phyloP scores from a whole-genome alignment of 1,140 invertebrate species.

The Pseudomyrmex concolor region DNA sequence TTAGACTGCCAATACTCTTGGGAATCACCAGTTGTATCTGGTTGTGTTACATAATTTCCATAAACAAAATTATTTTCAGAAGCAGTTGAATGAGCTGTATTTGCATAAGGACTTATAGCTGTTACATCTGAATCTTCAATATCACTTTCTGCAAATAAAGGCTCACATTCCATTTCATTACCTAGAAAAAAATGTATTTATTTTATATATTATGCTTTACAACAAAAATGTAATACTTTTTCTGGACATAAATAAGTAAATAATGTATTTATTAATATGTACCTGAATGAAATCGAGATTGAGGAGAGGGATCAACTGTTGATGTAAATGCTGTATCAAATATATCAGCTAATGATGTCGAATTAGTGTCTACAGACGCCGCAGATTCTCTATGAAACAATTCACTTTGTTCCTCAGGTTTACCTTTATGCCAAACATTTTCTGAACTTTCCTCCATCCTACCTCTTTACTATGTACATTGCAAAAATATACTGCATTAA shows the following conservation, averaged over 20 bases:
- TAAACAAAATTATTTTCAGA: slow-evolving; percentile 72
- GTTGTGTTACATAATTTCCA: slow-evolving; percentile 58
- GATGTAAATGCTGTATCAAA: slow-evolving; percentile 86
- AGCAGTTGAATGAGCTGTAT: slow-evolving; percentile 69
- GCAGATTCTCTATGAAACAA: slow-evolving; percentile 79
- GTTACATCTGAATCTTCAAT: slow-evolving; percentile 83
- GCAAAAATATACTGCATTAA: slow-evolving; percentile 14
- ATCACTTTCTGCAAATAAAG: slow-evolving; percentile 85
- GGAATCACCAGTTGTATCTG: slow-evolving; percentile 62
- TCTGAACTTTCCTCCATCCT: slow-evolving; percentile 81
- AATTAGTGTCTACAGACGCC: slow-evolving; percentile 81
- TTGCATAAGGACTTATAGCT: slow-evolving; percentile 75
- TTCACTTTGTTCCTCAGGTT: slow-evolving; percentile 76
- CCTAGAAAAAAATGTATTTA: slow-evolving; percentile 64
- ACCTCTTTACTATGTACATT: slow-evolving; percentile 12
- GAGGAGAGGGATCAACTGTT: slow-evolving; percentile 84
- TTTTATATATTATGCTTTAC: not conserved
- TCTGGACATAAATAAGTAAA: not conserved
- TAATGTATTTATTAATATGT: slow-evolving; percentile 26
- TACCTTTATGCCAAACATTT: slow-evolving; percentile 79
- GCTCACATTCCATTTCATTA: slow-evolving; percentile 85
- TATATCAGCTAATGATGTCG: slow-evolving; percentile 85
- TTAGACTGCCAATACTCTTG: slow-evolving; percentile 70
- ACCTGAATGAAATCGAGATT: slow-evolving; percentile 83
- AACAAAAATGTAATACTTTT: not conserved